Conservation (phyloP, 1,140 invertebrate genomes). For the Conopomorpha cramerella region DNA sequence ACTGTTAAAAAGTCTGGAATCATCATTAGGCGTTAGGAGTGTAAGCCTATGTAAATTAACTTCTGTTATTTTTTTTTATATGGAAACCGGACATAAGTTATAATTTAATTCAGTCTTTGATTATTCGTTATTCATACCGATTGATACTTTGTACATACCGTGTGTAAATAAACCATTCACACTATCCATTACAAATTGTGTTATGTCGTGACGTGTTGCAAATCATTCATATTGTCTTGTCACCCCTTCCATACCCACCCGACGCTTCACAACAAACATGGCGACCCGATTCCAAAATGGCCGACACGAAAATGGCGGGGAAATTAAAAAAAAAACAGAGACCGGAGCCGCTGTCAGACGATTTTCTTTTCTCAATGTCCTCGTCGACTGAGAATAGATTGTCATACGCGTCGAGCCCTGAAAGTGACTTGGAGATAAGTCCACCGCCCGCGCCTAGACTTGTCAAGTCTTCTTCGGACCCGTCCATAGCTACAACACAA, state of each 20-base stretch:
- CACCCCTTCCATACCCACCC: slow-evolving; percentile 54
- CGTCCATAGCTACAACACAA: slow-evolving; percentile 69
- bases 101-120: no score
- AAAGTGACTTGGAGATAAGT: slow-evolving; percentile 90
- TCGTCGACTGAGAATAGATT: slow-evolving; percentile 74
- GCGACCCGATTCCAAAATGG: slow-evolving; percentile 15
- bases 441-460: slow-evolving; percentile 73
- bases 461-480: slow-evolving; percentile 87
- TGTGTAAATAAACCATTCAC: no score
- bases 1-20: no score
- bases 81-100: no score
- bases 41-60: no score
- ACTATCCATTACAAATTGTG: no score
- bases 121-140: no score
- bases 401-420: slow-evolving; percentile 94
- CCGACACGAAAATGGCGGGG: no score
- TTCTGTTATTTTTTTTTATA: no score
- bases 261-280: slow-evolving; percentile 13
- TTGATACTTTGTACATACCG: no score
- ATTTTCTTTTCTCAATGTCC: slow-evolving; percentile 98
- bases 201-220: slow-evolving; percentile 41
- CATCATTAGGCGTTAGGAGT: no score
- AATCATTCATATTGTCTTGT: slow-evolving; percentile 57
- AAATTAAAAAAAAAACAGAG: no score
- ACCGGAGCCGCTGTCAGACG: slow-evolving; percentile 84